Percentiles rank a stretch among this genome's conserved stretches.
phyloP scores from a whole-genome alignment of 2,113 vertebrate genomes.

The Podarcis cretensis region DNA sequence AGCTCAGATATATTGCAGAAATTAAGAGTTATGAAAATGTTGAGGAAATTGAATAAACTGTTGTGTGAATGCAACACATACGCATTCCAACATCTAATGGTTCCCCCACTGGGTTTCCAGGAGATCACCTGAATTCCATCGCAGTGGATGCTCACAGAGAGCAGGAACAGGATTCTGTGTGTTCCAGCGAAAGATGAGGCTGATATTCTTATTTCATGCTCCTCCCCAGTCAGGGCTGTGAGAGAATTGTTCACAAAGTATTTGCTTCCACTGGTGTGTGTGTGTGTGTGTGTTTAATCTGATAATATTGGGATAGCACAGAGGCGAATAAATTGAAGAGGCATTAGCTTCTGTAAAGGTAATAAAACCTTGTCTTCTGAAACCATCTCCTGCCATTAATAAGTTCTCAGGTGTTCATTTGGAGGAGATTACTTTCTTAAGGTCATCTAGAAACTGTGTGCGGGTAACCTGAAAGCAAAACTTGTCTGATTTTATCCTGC shows the following conservation, averaged over 20 bases:
- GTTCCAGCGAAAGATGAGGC: too few relatives aligned
- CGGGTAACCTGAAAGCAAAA: slow-evolving; percentile 23
- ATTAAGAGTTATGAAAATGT: too few relatives aligned
- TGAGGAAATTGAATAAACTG: too few relatives aligned
- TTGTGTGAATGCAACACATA: too few relatives aligned
- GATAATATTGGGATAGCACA: slow-evolving; percentile 42
- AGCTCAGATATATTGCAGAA: too few relatives aligned
- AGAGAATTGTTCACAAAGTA: slow-evolving; percentile 48
- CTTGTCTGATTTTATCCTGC: not conserved
- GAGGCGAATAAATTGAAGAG: slow-evolving; percentile 52
- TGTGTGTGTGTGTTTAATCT: slow-evolving; percentile 51
- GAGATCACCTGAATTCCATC: too few relatives aligned
- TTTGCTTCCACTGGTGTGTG: slow-evolving; percentile 32
- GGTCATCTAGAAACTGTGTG: slow-evolving; percentile 35
- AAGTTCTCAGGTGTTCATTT: slow-evolving; percentile 51
- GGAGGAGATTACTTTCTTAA: slow-evolving; percentile 50
- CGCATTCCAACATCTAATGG: too few relatives aligned
- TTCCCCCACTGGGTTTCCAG: too few relatives aligned
- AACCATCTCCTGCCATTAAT: slow-evolving; percentile 53
- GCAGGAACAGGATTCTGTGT: too few relatives aligned
- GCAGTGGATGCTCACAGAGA: too few relatives aligned
- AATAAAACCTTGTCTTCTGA: slow-evolving; percentile 60
- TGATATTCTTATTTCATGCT: not conserved
- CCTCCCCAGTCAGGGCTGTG: not conserved
- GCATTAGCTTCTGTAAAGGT: slow-evolving; percentile 61